Conservation (phyloP, 2,113 vertebrate genomes). For the Fukomys damarensis region DNA sequence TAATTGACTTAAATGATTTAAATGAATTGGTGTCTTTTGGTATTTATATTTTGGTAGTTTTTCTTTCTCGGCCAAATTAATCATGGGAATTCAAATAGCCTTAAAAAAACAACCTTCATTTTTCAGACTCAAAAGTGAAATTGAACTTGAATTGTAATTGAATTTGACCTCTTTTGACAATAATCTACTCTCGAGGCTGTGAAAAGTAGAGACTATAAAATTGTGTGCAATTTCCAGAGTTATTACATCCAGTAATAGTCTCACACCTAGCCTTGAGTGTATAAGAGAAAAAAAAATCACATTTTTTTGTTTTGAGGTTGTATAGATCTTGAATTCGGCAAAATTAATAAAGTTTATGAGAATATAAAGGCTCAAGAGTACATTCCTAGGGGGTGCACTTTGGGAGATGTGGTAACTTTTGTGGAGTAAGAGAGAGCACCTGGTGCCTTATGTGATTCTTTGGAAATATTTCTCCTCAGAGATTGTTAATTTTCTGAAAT, state of each 20-base stretch:
- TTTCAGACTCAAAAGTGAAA: conserved; percentile 21
- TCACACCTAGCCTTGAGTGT: neutral
- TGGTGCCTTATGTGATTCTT: neutral
- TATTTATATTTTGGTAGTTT: neutral
- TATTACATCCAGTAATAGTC: neutral
- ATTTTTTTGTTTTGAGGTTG: neutral
- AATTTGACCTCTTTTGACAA: neutral
- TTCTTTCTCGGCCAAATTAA: neutral
- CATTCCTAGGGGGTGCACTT: neutral
- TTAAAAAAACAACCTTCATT: neutral
- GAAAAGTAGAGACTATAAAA: neutral
- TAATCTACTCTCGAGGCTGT: neutral
- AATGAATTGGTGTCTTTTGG: neutral
- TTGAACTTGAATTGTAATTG: neutral
- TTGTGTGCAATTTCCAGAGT: neutral
- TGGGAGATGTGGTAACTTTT: neutral
- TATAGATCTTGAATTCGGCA: neutral
- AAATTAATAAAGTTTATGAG: neutral
- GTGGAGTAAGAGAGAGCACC: neutral
- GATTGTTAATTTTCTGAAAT: conserved; percentile 57
- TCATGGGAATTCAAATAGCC: neutral
- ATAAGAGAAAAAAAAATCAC: neutral
- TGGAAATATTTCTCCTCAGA: conserved; percentile 34
- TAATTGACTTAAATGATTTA: neutral
- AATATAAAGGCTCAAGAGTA: neutral